Conservation (phyloP, 1,140 invertebrate genomes). For the Drosophila mayri region DNA sequence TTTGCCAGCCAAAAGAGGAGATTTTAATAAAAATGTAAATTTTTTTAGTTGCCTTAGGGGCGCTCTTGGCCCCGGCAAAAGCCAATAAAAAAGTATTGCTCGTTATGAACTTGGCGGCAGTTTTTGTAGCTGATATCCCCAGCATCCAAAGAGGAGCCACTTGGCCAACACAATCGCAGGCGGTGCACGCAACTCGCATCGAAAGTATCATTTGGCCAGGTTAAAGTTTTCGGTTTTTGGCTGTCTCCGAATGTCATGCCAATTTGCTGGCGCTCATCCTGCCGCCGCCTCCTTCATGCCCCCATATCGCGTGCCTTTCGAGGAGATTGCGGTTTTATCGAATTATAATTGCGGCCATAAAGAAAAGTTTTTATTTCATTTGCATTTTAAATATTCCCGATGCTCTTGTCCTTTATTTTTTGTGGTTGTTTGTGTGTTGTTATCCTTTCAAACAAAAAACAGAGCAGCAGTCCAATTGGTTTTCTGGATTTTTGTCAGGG, state of each 20-base stretch:
- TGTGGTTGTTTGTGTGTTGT: slow-evolving; percentile 5
- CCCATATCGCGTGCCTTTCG: slow-evolving; percentile 26
- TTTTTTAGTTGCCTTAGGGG: slow-evolving; percentile 68
- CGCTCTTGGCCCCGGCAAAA: slow-evolving; percentile 61
- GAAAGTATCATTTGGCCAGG: slow-evolving; percentile 56
- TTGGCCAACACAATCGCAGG: slow-evolving; percentile 18
- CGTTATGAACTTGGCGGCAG: slow-evolving; percentile 74
- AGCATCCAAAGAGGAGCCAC: slow-evolving; percentile 9
- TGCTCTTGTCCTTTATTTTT: slow-evolving; percentile 9
- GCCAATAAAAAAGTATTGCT: slow-evolving; percentile 79
- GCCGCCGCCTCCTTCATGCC: background rate
- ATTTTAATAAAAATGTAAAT: slow-evolving; percentile 83
- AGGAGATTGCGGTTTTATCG: slow-evolving; percentile 47
- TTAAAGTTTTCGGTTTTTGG: slow-evolving; percentile 48
- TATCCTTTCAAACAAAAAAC: background rate
- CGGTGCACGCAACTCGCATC: slow-evolving; percentile 49
- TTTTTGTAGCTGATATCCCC: slow-evolving; percentile 41
- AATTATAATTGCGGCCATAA: slow-evolving; percentile 55
- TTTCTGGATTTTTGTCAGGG: slow-evolving; percentile 12
- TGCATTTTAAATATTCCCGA: slow-evolving; percentile 45
- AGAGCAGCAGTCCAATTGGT: background rate
- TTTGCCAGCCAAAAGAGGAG: slow-evolving; percentile 53
- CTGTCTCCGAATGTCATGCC: slow-evolving; percentile 48
- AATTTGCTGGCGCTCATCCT: slow-evolving; percentile 32
- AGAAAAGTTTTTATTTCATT: slow-evolving; percentile 48